Evolutionary conservation across 2,888 invertebrate genomes (phyloP), one percentile per base, ranked within the genome.

Genomic region (Gordius sp.): DNA sequence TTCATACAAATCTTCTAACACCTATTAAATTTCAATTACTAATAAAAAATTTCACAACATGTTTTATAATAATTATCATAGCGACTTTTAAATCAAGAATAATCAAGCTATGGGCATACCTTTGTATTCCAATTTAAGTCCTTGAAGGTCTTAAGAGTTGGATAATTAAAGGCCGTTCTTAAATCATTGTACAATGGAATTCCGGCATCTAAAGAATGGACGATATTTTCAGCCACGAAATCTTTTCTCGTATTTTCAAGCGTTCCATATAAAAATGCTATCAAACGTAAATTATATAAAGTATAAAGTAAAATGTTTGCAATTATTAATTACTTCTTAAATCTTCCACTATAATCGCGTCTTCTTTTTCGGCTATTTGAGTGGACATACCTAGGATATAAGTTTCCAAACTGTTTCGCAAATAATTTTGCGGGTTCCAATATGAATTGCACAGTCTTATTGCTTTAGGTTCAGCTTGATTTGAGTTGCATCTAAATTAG

Each of bases 331-430:
- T 62, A 71, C 74, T 74, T 64, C 75, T 65, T 33, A 77, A 65
- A 64, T 77, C 76, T 61, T 75, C 73, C 2, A 76, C 74, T 56
- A 77, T 72, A 61, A 68, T 66, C 59, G 72, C 69, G 63, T 76
- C 76, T 62, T 76, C 76, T 60, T 65, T 63, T 64, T 75, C 75
- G 16, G 73, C 69, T 53, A 73, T 63, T 63, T 75, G 75, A 28
- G 71, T 67, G 1, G 72, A 67, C 72, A 76, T 71, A 23, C 76
- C 76, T 69, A 75, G 71, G 33, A 76, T 61, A 1, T 75, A 63
- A 25, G 72, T 67, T 60, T 75, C 75, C 52, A 75, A 69, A 56
- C 73, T 72, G 41, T 62, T 58, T 2, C 59, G 41, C 24, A 57
- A 39, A 27, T 60, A 41, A 8, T 28, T 41, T 28, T 59, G 60